phyloP scores from a whole-genome alignment of 1,140 invertebrate species.

The Eupeodes corollae region DNA sequence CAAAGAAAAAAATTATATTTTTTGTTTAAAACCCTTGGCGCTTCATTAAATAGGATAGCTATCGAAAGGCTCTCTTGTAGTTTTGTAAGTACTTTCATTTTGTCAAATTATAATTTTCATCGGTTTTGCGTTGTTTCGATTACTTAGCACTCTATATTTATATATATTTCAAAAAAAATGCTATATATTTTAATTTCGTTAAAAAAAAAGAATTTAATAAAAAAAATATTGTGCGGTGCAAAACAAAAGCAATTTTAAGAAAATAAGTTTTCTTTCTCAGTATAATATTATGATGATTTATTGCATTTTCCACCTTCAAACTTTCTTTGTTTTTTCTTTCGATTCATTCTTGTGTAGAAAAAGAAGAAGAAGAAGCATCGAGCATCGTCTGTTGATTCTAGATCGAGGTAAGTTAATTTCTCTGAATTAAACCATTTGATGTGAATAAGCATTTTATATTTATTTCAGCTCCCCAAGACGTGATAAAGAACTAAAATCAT shows the following conservation, averaged over 20 bases:
- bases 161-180: too few relatives aligned
- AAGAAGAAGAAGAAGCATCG: slow-evolving; percentile 33
- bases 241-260: too few relatives aligned
- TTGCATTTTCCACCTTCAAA: too few relatives aligned
- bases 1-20: slow-evolving; percentile 25
- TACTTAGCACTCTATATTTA: too few relatives aligned
- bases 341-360: slow-evolving; percentile 21
- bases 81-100: slow-evolving; percentile 39
- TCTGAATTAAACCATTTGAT: too few relatives aligned
- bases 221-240: too few relatives aligned
- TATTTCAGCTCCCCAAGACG: not conserved
- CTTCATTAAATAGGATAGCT: slow-evolving; percentile 39
- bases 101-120: slow-evolving; percentile 5
- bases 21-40: slow-evolving; percentile 37
- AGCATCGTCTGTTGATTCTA: slow-evolving; percentile 22
- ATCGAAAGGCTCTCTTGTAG: slow-evolving; percentile 38
- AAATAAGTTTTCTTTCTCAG: too few relatives aligned
- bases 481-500: slow-evolving; percentile 5
- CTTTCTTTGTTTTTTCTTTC: not conserved
- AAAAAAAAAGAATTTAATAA: too few relatives aligned
- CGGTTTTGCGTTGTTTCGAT: too few relatives aligned
- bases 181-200: too few relatives aligned
- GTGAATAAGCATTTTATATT: too few relatives aligned
- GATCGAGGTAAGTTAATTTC: slow-evolving; percentile 18
- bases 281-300: too few relatives aligned